These are phyloP conservation scores for Eutrigla gurnardus DNA, from an alignment of 2,797 vertebrate species.

Conservation along the genomic window DNA sequence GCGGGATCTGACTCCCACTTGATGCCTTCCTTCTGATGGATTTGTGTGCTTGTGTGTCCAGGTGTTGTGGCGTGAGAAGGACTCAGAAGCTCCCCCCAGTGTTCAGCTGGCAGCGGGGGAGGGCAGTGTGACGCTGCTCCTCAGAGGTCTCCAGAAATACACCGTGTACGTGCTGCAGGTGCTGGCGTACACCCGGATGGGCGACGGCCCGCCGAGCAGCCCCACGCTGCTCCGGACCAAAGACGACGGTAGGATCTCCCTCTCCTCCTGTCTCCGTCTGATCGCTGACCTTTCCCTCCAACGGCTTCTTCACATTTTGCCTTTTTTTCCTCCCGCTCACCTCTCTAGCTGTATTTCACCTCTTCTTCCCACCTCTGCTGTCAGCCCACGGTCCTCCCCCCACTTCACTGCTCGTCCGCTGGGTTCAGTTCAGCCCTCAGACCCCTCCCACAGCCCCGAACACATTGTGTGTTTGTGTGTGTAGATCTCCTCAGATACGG, in stretches of 20 bases:
- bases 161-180: conserved; percentile 91
- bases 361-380: conserved; percentile 30
- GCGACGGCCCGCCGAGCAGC: conserved; percentile 89
- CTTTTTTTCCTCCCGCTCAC: conserved; percentile 2
- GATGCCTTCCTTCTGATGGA: background rate
- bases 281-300: conserved; percentile 43
- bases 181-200: conserved; percentile 90
- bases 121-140: conserved; percentile 84
- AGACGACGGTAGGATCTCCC: conserved; percentile 87
- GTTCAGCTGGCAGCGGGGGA: conserved; percentile 87
- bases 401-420: conserved; percentile 25
- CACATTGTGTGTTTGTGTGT: conserved; percentile 8
- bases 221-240: conserved; percentile 87
- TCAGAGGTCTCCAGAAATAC: conserved; percentile 87
- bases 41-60: conserved; percentile 57
- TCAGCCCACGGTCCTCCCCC: conserved; percentile 20
- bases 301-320: conserved; percentile 24
- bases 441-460: conserved; percentile 17
- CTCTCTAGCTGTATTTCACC: conserved; percentile 19
- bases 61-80: conserved; percentile 88
- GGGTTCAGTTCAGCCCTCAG: conserved; percentile 17
- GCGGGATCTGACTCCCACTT: background rate
- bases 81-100: conserved; percentile 79
- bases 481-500: conserved; percentile 19
- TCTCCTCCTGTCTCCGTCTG: background rate